Evolutionary conservation across 2,888 invertebrate genomes (phyloP), one percentile per base, ranked within the genome.

Genomic region (Malachius bipustulatus): DNA sequence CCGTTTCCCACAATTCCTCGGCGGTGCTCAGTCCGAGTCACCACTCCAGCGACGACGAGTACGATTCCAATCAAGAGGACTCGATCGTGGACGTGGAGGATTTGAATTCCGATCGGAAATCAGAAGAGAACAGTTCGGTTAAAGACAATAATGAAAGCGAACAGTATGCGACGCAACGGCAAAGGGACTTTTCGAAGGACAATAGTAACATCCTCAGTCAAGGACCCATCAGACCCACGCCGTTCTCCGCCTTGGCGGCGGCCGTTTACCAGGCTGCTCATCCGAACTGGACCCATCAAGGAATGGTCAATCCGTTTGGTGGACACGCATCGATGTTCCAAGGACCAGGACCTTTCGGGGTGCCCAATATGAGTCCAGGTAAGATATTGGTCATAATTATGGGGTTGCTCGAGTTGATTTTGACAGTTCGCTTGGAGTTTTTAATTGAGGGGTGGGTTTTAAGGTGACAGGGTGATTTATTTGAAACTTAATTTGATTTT

Each of bases 71-170:
- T 37, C 75, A 75, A 40, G 77, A 70, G 43, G 75, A 74, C 46
- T 77, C 77, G 31, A 70, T 78, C 52, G 82, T 84, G 9, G 84
- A 85, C 55, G 83, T 84, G 9, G 84, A 83, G 57, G 84, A 83
- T 51, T 63, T 82, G 52, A 75, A 75, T 51, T 71, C 72, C 40
- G 75, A 74, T 49, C 59, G 49, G 39, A 59, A 57, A 45, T 47
- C 43, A 14, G 45, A 45, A 13, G 51, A 49, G 13, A 45, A 47
- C 32, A 43, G 42, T 32, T 42, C 47, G 11, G 34, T 47, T 11
- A 55, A 59, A 38, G 56, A 57, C 32, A 47, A 44, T 31, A 24
- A 24, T 8, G 41, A 35, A 3, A 30, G 33, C 8, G 39, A 14
- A 29, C 36, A 34, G 28, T 41, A 38, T 36, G 45, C 40, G 31